Evolutionary conservation across 2,113 vertebrate genomes (phyloP), one percentile per base, ranked within the genome.

Genomic region (Alethe castanea): DNA sequence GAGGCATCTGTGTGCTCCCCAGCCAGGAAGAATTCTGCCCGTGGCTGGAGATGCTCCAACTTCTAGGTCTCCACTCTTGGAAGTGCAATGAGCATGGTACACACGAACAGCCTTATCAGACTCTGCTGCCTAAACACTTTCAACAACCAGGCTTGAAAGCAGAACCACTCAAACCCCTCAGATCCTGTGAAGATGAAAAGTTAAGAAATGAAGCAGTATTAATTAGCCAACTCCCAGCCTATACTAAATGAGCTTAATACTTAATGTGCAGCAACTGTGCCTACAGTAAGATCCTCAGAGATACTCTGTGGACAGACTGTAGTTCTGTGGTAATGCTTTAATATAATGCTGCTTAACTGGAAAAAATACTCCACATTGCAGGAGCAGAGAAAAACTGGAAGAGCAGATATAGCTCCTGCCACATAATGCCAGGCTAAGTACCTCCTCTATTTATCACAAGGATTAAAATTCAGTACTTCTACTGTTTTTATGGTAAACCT

Each of bases 401-500:
- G 28, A 83, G 28, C 8, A 88, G 53, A 48, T 11, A 26, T 0
- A 71, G 50, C 35, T 77, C 36, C 60, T 64, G 15, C 13, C 17
- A 79, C 19, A 20, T 4, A 12, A 85, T 38, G 53, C 15, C 28
- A 64, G 12, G 14, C n/a, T 64, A 89, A 5, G 0, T 66, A 79
- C 16, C 8, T 31, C 48, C n/a, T 52, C 36, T 48, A 56, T 18
- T 26, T 35, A 67, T 38, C 8, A 59, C 14, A 33, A 4, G 29
- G 6, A 64, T 64, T 79, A 64, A 78, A 67, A 95, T 73, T 73
- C 36, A 78, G n/a, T 86, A 86, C 9, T n/a, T 79, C 86, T 76
- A 66, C 74, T 77, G 70, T 52, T 95, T 96, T 60, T 78, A 88
- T 72, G 60, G 31, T 92, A 90, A 96, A 94, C 35, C 44, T 95